Evolutionary conservation across 2,888 invertebrate species (phyloP), one percentile per base, ranked within the genome.

Genomic region (Eristalis arbustorum): DNA sequence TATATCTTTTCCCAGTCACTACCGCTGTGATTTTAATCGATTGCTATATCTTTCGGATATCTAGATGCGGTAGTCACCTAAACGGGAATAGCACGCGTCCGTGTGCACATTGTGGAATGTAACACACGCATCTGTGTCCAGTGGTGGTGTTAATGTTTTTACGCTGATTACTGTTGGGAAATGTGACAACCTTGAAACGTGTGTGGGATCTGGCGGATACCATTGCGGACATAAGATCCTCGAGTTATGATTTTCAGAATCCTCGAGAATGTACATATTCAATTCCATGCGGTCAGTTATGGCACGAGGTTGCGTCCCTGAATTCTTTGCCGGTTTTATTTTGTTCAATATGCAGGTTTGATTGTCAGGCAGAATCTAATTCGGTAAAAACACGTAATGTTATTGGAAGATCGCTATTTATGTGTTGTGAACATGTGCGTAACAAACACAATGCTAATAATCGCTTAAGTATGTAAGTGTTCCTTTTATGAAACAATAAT

Each of bases 1-100:
- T 49, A 18, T 49, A 49, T 6, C 59, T 25, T 13, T 14, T 5
- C 13, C 14, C 23, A 25, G 34, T n/a, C n/a, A n/a, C 22, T 13
- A n/a, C 37, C 63, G 18, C 63, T 37, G 34, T 64, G 63, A 64
- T 64, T 64, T 64, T 4, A 64, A 64, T 37, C 37, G 63, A 64
- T 63, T 63, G 34, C 63, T 63, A 18, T 34, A 22, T 18, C 37
- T 22, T 34, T 34, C 37, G 18, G 59, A 25, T 23, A 59, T 25
- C 25, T 25, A 23, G 25, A 11, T 14, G 25, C 59, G 25, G 59
- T 25, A 23, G 1, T 18, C n/a, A 18, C 1, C 49, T 18, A 1
- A 8, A 6, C 18, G 25, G 13, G 59, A 25, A 23, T 25, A 59
- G 59, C 49, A 49, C 49, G 49, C 49, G 49, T 49, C 18, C 18